Evolutionary conservation across 1,140 invertebrate genomes (phyloP).

Genomic region (Hyles vespertilio): DNA sequence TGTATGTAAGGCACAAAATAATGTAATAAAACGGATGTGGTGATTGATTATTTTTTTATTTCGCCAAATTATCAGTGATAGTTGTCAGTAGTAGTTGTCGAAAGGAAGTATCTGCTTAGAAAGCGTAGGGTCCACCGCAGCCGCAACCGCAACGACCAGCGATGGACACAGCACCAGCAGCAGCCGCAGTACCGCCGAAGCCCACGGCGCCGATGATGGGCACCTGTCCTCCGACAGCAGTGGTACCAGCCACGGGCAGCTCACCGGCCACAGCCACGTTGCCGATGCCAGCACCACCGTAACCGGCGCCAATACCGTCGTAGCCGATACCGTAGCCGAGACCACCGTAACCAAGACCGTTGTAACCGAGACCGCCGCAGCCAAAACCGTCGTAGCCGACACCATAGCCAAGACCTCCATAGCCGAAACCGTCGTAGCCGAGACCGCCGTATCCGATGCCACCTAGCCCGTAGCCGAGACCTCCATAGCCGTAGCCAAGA

Average conservation of each 20-base stretch:
- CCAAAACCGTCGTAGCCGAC: background rate
- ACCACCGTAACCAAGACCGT: background rate
- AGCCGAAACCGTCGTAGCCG: background rate
- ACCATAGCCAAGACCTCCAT: background rate
- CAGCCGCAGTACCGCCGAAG: constrained; percentile 7
- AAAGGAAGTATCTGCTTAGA: too few species aligned
- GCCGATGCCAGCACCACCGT: constrained; percentile 40
- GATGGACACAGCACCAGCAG: constrained; percentile 14
- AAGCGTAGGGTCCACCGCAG: constrained; percentile 13
- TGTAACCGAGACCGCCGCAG: background rate
- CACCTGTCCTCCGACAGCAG: constrained; percentile 14
- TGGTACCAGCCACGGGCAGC: constrained; percentile 35
- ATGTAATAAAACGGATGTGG: too few species aligned
- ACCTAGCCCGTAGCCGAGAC: background rate
- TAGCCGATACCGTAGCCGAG: constrained; percentile 6
- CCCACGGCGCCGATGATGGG: constrained; percentile 16
- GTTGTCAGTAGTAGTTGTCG: too few species aligned
- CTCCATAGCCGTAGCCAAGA: background rate
- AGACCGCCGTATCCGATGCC: background rate
- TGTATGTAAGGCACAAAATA: too few species aligned
- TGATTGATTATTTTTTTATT: too few species aligned
- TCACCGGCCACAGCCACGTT: constrained; percentile 41
- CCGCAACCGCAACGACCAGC: constrained; percentile 17
- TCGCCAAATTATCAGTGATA: too few species aligned
- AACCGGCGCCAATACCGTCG: constrained; percentile 11